A percentile compares a stretch with the other conserved stretches of the same genome.
Conservation (phyloP, 1,140 invertebrate species). For the Helicorthomorpha holstii region DNA sequence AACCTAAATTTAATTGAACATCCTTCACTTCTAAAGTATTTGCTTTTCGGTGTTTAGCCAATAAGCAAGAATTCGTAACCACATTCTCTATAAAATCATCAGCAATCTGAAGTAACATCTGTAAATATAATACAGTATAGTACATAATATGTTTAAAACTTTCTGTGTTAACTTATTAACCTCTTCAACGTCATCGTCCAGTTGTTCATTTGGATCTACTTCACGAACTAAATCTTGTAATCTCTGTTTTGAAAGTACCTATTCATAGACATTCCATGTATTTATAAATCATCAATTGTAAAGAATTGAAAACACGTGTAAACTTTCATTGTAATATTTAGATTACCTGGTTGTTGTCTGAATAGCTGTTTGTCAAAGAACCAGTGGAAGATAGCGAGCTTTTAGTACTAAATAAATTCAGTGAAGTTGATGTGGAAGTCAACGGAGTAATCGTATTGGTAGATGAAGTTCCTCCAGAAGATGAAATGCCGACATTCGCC, state of each 20-base stretch:
- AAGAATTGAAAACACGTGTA: too few species aligned
- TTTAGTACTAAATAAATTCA: too few species aligned
- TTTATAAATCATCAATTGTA: too few species aligned
- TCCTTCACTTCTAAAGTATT: constrained; percentile 82
- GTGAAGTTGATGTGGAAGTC: too few species aligned
- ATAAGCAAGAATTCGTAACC: constrained; percentile 65
- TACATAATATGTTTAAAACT: background rate
- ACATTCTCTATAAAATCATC: constrained; percentile 93
- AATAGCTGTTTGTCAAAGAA: too few species aligned
- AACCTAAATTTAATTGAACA: constrained; percentile 82
- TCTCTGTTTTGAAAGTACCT: constrained; percentile 60
- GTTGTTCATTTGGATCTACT: constrained; percentile 81
- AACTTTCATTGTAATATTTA: too few species aligned
- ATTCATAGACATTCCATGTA: too few species aligned
- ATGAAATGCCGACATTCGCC: too few species aligned
- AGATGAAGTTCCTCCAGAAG: too few species aligned
- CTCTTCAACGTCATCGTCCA: constrained; percentile 96
- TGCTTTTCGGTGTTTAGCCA: constrained; percentile 84
- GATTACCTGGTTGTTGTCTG: too few species aligned
- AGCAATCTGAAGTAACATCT: constrained; percentile 66
- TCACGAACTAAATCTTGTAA: constrained; percentile 82
- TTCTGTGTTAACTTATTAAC: constrained; percentile 12
- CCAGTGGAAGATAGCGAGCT: too few species aligned
- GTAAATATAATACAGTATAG: constrained; percentile 1
- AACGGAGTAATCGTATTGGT: too few species aligned